Conservation (phyloP, 2,113 vertebrate genomes). For the Petrocephalus zakoni region DNA sequence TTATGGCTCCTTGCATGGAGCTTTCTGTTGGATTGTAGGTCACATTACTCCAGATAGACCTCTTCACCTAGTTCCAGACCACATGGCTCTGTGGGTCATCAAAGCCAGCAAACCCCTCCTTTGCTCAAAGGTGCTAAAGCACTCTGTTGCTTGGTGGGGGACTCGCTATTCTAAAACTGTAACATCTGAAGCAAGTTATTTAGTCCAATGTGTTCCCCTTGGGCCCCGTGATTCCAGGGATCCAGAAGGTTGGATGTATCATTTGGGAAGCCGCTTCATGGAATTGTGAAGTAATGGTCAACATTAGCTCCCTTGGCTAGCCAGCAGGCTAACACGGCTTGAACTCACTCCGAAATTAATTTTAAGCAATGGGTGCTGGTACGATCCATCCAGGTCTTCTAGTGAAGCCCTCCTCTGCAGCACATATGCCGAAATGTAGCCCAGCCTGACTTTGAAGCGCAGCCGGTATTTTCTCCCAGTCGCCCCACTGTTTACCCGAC, state of each 20-base stretch:
- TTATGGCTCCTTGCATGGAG: not conserved
- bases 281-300: not conserved
- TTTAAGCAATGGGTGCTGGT: not conserved
- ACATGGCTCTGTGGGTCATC: not conserved
- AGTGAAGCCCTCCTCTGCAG: not conserved
- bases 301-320: not conserved
- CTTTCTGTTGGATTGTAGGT: not conserved
- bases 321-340: not conserved
- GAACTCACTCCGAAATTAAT: not conserved
- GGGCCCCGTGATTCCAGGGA: not conserved
- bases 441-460: not conserved
- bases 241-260: not conserved
- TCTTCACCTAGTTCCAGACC: not conserved
- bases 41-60: not conserved
- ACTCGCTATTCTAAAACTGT: not conserved
- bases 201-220: not conserved
- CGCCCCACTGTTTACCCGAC: slow-evolving; percentile 21
- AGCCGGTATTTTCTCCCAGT: slow-evolving; percentile 23
- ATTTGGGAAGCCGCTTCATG: not conserved
- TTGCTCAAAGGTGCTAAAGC: too few relatives aligned
- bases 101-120: not conserved
- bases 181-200: not conserved
- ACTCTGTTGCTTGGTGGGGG: not conserved
- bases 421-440: not conserved
- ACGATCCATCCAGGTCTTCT: not conserved